A percentile compares a stretch with the other conserved stretches of the same genome.
phyloP scores from a whole-genome alignment of 2,113 vertebrate species.

The Poecilia latipinna region DNA sequence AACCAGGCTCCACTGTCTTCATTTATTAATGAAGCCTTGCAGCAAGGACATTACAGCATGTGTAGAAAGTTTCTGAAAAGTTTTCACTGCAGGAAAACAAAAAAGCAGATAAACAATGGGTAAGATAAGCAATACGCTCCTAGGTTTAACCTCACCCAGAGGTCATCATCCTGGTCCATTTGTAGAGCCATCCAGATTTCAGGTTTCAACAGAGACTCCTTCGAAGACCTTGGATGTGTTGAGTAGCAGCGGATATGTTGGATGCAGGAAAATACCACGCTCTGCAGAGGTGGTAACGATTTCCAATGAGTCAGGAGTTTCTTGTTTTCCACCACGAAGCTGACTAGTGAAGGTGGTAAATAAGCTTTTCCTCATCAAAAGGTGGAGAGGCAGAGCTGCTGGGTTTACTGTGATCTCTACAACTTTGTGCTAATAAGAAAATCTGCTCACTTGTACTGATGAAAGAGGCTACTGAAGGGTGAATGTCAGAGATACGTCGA shows the following conservation, averaged over 20 bases:
- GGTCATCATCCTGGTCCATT: not conserved
- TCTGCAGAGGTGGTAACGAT: constrained; percentile 20
- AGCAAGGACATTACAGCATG: not conserved
- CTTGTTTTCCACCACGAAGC: not conserved
- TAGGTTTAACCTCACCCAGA: too few relatives aligned
- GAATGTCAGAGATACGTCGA: not conserved
- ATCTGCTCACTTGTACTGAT: constrained; percentile 7
- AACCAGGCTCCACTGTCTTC: not conserved
- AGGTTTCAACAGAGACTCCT: constrained; percentile 5
- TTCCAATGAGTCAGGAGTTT: constrained; percentile 14
- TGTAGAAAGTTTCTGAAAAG: not conserved
- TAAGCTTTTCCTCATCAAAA: not conserved
- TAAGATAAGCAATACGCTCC: not conserved
- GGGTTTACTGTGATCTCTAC: not conserved
- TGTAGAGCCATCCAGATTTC: not conserved
- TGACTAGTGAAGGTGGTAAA: constrained; percentile 18
- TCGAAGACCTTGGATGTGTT: not conserved
- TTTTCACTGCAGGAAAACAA: constrained; percentile 6
- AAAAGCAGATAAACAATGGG: not conserved
- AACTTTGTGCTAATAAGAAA: constrained; percentile 2
- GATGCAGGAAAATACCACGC: not conserved
- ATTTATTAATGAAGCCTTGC: constrained; percentile 1
- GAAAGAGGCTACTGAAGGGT: constrained; percentile 14
- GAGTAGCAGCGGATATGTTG: not conserved
- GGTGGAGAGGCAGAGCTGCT: not conserved